These are phyloP conservation scores for Drosophila santomea DNA, from an alignment of 1,140 invertebrate species.

Conservation along the genomic window DNA sequence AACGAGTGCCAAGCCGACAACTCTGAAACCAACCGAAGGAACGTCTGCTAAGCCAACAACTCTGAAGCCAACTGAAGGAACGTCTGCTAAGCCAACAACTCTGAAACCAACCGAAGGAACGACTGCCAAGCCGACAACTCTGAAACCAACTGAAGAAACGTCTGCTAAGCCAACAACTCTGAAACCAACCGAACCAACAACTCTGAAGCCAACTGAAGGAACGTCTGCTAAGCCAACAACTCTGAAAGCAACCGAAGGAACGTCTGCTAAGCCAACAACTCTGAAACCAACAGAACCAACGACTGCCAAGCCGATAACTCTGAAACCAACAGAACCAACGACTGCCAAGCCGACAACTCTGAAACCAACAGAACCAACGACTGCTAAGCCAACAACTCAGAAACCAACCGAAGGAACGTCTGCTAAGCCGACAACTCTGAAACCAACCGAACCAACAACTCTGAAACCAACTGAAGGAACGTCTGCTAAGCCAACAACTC, in stretches of 20 bases:
- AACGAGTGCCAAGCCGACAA: not conserved
- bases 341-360: not conserved
- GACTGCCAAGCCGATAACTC: not conserved
- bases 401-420: too few species aligned
- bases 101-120: not conserved
- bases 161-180: not conserved
- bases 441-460: too few species aligned
- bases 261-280: not conserved
- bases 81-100: not conserved
- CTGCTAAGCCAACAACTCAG: not conserved
- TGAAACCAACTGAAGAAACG: not conserved
- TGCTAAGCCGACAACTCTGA: too few species aligned
- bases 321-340: not conserved
- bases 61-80: not conserved
- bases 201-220: not conserved
- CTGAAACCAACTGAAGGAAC: too few species aligned
- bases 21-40: not conserved
- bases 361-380: not conserved
- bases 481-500: too few species aligned
- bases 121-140: not conserved
- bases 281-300: not conserved
- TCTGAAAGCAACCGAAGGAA: not conserved
- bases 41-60: not conserved
- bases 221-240: not conserved
- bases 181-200: conserved; percentile 4